A percentile compares a stretch with the other conserved stretches of the same genome.
These are phyloP conservation scores for Pipistrellus pipistrellus DNA, from an alignment of 2,797 vertebrate genomes.

Conservation along the genomic window DNA sequence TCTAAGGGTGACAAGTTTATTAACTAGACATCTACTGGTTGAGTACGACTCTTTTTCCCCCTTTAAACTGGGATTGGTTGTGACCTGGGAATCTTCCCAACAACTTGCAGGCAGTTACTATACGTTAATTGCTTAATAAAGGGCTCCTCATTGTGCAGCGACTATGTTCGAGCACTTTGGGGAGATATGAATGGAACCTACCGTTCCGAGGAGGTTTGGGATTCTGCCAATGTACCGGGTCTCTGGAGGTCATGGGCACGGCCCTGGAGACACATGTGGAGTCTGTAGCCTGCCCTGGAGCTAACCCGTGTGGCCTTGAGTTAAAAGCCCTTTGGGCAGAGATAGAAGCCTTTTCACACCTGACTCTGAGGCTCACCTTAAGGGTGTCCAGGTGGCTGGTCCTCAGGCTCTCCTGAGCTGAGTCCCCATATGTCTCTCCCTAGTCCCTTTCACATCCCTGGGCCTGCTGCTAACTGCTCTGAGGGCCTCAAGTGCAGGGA, in stretches of 20 bases:
- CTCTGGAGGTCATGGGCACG: no score
- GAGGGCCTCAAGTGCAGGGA: background rate
- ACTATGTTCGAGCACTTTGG: fast-evolving
- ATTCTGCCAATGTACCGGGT: no score
- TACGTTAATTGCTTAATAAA: background rate
- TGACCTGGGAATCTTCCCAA: background rate
- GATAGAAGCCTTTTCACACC: background rate
- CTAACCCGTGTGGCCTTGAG: fast-evolving
- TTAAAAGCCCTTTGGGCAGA: background rate
- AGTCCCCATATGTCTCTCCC: background rate
- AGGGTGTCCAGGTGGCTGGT: background rate
- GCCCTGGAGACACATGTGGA: background rate
- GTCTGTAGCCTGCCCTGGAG: background rate
- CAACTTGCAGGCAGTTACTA: background rate
- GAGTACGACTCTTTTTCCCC: background rate
- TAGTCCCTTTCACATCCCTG: background rate
- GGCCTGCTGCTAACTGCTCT: background rate
- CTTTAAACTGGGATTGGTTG: background rate
- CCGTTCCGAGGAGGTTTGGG: no score
- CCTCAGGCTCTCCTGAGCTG: background rate
- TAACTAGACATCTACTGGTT: background rate
- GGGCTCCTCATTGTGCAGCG: background rate
- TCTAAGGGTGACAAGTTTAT: background rate
- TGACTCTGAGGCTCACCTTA: background rate
- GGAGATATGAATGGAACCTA: no score